Base-by-base conservation (phyloP, 2,888 invertebrate species). In the Rhagonycha fulva region DNA sequence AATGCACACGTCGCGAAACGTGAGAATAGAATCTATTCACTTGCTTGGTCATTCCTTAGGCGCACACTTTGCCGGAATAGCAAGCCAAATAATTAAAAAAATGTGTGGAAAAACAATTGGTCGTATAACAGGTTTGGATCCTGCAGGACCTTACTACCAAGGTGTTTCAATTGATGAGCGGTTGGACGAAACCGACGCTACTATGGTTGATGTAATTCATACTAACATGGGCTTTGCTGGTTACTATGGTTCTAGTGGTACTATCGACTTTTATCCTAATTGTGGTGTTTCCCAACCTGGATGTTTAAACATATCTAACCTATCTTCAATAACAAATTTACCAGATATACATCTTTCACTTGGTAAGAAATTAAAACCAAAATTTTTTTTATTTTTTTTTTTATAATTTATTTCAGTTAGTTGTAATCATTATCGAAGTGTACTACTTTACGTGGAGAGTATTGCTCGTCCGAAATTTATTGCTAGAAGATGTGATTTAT, bases 111-210 rank as follows among this genome's bases (percentile, higher is more conserved):
- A 9, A 24, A 23, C 14, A 19, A n/a, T 74, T 19, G 61, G 30
- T 4, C 70, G 70, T 10, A 70, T 74, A 26, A 70, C 74, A 26
- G 74, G 60, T n/a, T 62, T 74, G 14, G 74, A 74, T 70, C 74
- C 74, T 19, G 70, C 70, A 12, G 70, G 67, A 60, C 74, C 74
- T 2, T 26, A 70, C 7, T 70, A 47, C 23, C 74, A 74, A 23
- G n/a, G 9, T n/a, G 10, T 14, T 7, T 14, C 70, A 0, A 10
- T 14, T 1, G 2, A 11, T 2, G 26, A 60, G 24, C 14, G 70
- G 5, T 30, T 74, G 11, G 28, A 66, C 19, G 26, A 7, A 10
- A 7, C 60, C 2, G 74, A 74, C 60, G 74, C 70, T 26, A 9
- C 10, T 5, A 19, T 66, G 11, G 70, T 74, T 9, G 74, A 74